Base-by-base conservation (phyloP, 35 echinoderm and acorn worm genomes). In the Chiridota heheva region DNA sequence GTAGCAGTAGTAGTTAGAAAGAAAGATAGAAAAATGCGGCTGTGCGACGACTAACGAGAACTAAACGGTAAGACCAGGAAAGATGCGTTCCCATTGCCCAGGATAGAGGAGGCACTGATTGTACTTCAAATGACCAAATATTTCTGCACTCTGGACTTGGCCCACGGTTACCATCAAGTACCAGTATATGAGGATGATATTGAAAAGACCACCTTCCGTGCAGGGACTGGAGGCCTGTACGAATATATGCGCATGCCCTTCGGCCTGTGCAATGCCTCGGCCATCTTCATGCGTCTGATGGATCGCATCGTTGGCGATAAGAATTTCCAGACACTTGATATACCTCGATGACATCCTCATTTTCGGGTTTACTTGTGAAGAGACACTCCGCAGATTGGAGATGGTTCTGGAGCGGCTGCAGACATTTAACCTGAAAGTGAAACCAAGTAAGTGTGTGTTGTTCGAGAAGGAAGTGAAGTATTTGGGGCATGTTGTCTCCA, bases 261-360 rank as follows among this genome's bases (percentile, higher is more conserved):
- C 22, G 47, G 47, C 70, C 3, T 5, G 51, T 16, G 49, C 69
- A 32, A 34, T 77, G 22, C 41, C 60, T 58, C 78, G 49, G 43
- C 78, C 5, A 89, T 79, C 15, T 89, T 73, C n/a, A 67, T 72
- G 67, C 16, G 77, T 12, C 48, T 82, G 32, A 88, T 88, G 86
- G 76, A 88, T 27, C 36, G 35, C 3, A 36, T 40, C 0, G 45
- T 88, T 58, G 67, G 86, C 2, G 86, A 82, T 34, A 34, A 56
- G 15, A 89, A 87, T 27, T 83, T 82, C 63, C 44, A n/a, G 16
- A 70, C 40, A 36, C 29, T 89, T 75, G 5, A 43, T 75, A n/a
- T 75, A 75, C 26, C 17, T 75, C 39, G 71, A 75, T 32, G 71
- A 75, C 40, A 8, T 75, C 6, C 42, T 75, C 16, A 49, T 75